phyloP scores from a whole-genome alignment of 2,113 vertebrate genomes.

The Circaetus cinerascens region DNA sequence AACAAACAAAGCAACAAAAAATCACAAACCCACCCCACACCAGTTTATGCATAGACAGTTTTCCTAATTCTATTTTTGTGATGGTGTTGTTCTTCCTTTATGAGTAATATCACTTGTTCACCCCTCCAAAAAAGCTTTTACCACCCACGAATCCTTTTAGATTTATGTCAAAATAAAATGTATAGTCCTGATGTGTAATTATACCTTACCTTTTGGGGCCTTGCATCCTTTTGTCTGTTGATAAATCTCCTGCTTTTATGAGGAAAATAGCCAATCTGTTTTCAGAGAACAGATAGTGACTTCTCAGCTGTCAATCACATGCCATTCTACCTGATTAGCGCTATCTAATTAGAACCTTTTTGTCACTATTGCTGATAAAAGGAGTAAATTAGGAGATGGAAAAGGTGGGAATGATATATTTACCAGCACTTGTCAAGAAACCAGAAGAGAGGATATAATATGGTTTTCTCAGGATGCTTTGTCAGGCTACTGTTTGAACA shows the following conservation, averaged over 20 bases:
- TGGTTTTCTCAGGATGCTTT: not conserved
- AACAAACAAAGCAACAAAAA: not conserved
- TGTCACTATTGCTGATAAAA: slow-evolving; percentile 59
- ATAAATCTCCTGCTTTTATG: slow-evolving; percentile 53
- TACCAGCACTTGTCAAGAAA: slow-evolving; percentile 16
- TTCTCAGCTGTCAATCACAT: slow-evolving; percentile 64
- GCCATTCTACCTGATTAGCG: slow-evolving; percentile 67
- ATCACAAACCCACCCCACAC: not conserved
- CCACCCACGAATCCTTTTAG: slow-evolving; percentile 29
- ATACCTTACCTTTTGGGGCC: slow-evolving; percentile 39
- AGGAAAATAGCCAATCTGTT: slow-evolving; percentile 44
- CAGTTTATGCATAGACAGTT: not conserved
- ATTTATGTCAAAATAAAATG: slow-evolving; percentile 58
- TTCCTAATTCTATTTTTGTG: slow-evolving; percentile 56
- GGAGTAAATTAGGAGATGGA: slow-evolving; percentile 43
- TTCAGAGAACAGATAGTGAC: slow-evolving; percentile 54
- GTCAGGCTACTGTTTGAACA: not conserved
- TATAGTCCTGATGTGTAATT: slow-evolving; percentile 63
- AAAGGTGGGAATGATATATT: not conserved
- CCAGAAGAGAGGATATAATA: slow-evolving; percentile 5
- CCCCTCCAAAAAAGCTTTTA: not conserved
- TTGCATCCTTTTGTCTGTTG: slow-evolving; percentile 63
- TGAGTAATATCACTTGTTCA: not conserved
- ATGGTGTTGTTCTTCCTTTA: slow-evolving; percentile 2
- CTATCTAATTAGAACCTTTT: slow-evolving; percentile 70